These are phyloP conservation scores for Eudemis profundana DNA, from an alignment of 2,888 invertebrate species.

Conservation along the genomic window DNA sequence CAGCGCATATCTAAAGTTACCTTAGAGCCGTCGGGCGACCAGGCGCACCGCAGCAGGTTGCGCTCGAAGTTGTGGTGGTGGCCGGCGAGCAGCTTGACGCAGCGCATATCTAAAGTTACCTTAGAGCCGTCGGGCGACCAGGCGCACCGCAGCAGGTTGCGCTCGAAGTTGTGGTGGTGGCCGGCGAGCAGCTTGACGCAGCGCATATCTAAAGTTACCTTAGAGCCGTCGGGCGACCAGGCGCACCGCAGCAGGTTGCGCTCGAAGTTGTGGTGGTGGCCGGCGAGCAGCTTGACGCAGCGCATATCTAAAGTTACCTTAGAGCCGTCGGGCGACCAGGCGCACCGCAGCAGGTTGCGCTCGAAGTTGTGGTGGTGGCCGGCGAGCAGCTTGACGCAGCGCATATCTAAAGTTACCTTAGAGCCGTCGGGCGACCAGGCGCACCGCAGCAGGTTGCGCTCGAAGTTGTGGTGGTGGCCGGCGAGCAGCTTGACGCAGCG, in stretches of 20 bases:
- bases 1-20: constrained; percentile 86
- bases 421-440: constrained; percentile 1
- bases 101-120: not conserved
- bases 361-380: not conserved
- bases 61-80: constrained; percentile 99
- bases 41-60: constrained; percentile 95
- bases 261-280: constrained; percentile 99
- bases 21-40: constrained; percentile 97
- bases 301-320: not conserved
- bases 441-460: not conserved
- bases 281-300: constrained; percentile 59
- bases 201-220: constrained; percentile 84
- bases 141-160: constrained; percentile 94
- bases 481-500: not conserved
- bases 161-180: constrained; percentile 71
- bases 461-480: not conserved
- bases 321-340: constrained; percentile 90
- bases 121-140: constrained; percentile 89
- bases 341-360: constrained; percentile 96
- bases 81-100: constrained; percentile 72
- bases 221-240: constrained; percentile 97
- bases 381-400: not conserved
- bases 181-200: constrained; percentile 80
- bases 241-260: constrained; percentile 96
- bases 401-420: not conserved